Evolutionary conservation across 2,888 invertebrate genomes (phyloP).

Genomic region (Pollenia griseotomentosa): DNA sequence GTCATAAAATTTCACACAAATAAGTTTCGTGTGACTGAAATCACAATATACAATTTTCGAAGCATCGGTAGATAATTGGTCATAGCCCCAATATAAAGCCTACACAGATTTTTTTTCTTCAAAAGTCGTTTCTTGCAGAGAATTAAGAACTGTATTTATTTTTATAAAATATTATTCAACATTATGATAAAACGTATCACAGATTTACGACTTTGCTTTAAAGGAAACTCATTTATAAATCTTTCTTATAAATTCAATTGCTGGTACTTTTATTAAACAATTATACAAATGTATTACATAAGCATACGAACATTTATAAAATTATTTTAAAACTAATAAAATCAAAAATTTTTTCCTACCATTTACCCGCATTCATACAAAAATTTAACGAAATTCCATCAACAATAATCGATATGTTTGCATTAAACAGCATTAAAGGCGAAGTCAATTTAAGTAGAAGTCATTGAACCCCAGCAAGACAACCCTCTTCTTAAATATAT

Average conservation of each 20-base stretch:
- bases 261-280: background rate
- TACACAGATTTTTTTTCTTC: no score
- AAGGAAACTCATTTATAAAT: no score
- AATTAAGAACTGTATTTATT: no score
- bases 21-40: no score
- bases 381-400: slow-evolving; percentile 1
- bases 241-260: background rate
- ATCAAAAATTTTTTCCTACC: slow-evolving; percentile 10
- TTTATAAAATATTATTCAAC: no score
- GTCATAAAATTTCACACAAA: no score
- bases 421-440: background rate
- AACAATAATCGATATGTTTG: slow-evolving; percentile 12
- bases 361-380: slow-evolving; percentile 49
- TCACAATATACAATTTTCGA: no score
- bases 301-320: background rate
- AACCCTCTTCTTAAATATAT: slow-evolving; percentile 30
- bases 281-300: background rate
- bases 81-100: no score
- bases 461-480: slow-evolving; percentile 37
- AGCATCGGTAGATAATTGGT: no score
- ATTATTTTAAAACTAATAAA: background rate
- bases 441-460: slow-evolving; percentile 24
- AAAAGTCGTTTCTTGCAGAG: no score
- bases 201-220: no score
- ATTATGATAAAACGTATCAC: no score